These are phyloP conservation scores for Eulacestoma nigropectus DNA, from an alignment of 2,113 vertebrate genomes.

Conservation along the genomic window DNA sequence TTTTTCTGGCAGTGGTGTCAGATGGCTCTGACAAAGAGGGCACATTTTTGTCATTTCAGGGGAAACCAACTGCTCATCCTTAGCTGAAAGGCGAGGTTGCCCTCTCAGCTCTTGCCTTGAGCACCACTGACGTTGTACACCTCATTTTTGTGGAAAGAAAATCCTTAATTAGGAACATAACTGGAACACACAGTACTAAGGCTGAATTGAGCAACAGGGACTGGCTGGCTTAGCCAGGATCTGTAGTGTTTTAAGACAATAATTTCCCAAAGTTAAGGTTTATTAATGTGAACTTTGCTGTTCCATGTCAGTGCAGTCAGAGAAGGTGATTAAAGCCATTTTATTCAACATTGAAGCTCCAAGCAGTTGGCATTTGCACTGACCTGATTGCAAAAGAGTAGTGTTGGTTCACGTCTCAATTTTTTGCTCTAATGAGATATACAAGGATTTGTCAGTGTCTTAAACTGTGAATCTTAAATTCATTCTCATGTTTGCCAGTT, in stretches of 20 bases:
- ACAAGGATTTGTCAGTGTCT: not conserved
- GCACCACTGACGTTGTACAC: not conserved
- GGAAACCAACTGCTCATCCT: not conserved
- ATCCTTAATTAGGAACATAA: not conserved
- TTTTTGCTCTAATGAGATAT: not conserved
- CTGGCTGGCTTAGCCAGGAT: not conserved
- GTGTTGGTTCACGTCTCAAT: rapidly evolving
- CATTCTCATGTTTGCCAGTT: not conserved
- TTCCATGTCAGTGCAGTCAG: not conserved
- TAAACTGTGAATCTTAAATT: not conserved
- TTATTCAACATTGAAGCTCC: not conserved
- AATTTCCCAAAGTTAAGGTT: not conserved
- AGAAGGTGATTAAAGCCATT: not conserved
- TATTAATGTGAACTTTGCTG: not conserved
- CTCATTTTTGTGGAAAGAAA: not conserved
- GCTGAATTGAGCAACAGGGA: not conserved
- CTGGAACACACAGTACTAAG: not conserved
- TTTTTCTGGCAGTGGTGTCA: not conserved
- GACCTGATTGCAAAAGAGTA: not conserved
- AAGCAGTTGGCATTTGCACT: not conserved
- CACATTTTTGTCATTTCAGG: not conserved
- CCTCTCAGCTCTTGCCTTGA: not conserved
- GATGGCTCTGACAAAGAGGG: not conserved
- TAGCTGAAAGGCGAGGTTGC: not conserved
- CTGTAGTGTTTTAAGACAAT: not conserved